These are phyloP conservation scores for Epizoanthus stellaris DNA, from an alignment of 92 coral and sea anemone genomes.

Conservation along the genomic window DNA sequence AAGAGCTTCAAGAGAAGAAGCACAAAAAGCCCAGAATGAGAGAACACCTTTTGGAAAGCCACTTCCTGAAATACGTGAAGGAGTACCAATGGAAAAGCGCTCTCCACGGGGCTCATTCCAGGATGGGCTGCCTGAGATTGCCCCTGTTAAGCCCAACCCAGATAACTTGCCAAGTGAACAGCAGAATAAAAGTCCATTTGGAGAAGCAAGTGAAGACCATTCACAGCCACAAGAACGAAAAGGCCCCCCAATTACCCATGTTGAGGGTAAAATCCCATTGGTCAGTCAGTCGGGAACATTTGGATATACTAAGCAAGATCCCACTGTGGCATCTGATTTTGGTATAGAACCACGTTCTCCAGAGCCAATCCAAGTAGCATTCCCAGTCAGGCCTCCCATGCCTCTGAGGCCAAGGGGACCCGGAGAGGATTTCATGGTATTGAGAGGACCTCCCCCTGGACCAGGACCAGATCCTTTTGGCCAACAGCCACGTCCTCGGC, in stretches of 20 bases:
- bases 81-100: neutral
- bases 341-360: constrained; percentile 38
- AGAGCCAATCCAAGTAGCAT: constrained; percentile 22
- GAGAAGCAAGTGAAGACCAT: neutral
- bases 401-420: constrained; percentile 22
- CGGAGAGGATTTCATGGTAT: constrained; percentile 30
- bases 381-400: constrained; percentile 27
- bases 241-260: constrained; percentile 25
- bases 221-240: constrained; percentile 27
- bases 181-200: neutral
- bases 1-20: constrained; percentile 36
- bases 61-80: neutral
- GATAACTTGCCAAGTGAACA: constrained; percentile 32
- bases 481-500: constrained; percentile 20
- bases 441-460: constrained; percentile 26
- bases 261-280: constrained; percentile 14
- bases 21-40: neutral
- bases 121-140: neutral
- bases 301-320: constrained; percentile 44
- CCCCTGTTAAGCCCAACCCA: constrained; percentile 47
- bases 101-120: constrained; percentile 15
- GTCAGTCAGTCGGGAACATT: constrained; percentile 31
- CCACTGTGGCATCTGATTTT: constrained; percentile 42
- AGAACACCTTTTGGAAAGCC: neutral
- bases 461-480: constrained; percentile 44